Evolutionary conservation across 37 sponge, comb jelly and placozoan species (phyloP).

Genomic region (Aphrocallistes beatrix): DNA sequence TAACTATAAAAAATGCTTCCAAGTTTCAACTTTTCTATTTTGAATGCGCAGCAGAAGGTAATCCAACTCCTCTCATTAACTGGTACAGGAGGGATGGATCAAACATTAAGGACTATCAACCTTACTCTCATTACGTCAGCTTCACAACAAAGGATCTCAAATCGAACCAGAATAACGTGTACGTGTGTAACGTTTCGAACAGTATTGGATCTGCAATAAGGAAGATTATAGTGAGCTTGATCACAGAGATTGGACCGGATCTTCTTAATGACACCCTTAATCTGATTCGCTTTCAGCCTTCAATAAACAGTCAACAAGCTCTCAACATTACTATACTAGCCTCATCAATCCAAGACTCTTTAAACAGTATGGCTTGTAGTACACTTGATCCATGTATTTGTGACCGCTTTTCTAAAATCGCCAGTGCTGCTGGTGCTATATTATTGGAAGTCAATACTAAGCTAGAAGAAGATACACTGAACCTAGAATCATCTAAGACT

Average conservation of each 20-base stretch:
- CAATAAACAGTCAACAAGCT: neutral
- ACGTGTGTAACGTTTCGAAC: neutral
- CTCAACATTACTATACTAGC: too few species aligned
- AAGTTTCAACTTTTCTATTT: neutral
- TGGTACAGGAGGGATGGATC: slow-evolving; percentile 12
- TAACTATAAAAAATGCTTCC: neutral
- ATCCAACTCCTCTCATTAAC: neutral
- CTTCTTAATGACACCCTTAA: neutral
- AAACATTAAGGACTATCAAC: neutral
- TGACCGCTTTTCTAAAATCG: too few species aligned
- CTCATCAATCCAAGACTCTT: too few species aligned
- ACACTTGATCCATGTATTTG: neutral
- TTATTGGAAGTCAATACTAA: neutral
- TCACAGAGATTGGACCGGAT: too few species aligned
- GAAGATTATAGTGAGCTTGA: too few species aligned
- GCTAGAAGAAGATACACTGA: neutral
- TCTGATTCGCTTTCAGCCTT: neutral
- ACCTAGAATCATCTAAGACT: neutral
- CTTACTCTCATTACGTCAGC: neutral
- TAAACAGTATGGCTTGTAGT: too few species aligned
- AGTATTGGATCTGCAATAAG: neutral
- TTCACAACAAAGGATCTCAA: neutral
- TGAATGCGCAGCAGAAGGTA: neutral
- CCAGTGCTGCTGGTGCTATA: neutral
- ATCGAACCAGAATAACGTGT: neutral